Conservation (phyloP, 2,113 vertebrate species). For the Oryzias curvinotus region DNA sequence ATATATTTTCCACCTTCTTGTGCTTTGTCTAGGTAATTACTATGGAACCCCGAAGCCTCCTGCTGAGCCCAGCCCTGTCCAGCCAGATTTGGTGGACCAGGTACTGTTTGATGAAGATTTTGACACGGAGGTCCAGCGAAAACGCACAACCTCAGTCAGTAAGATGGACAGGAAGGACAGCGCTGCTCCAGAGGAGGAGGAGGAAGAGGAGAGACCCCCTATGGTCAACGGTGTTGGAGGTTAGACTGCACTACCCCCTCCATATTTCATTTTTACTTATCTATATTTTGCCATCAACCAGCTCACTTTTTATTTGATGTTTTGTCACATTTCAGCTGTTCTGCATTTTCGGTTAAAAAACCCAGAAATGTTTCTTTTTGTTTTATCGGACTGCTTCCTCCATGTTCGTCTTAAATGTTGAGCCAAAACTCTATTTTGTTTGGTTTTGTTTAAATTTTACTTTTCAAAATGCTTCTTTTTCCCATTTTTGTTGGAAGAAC, state of each 20-base stretch:
- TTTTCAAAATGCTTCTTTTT: too few species aligned
- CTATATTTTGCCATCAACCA: too few species aligned
- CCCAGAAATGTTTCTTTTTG: too few species aligned
- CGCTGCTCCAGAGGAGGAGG: slow-evolving; percentile 93
- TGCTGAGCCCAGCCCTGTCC: slow-evolving; percentile 92
- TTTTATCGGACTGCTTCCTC: too few species aligned
- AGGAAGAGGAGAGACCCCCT: slow-evolving; percentile 91
- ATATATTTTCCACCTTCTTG: not conserved
- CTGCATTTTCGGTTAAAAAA: too few species aligned
- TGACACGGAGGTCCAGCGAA: slow-evolving; percentile 91
- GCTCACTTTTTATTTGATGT: too few species aligned
- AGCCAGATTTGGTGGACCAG: slow-evolving; percentile 94
- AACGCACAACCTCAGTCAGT: slow-evolving; percentile 95
- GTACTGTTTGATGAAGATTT: slow-evolving; percentile 97
- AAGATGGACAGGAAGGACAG: slow-evolving; percentile 97
- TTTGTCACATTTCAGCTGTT: too few species aligned
- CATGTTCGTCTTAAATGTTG: too few species aligned
- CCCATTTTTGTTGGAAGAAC: too few species aligned
- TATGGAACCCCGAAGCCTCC: slow-evolving; percentile 97
- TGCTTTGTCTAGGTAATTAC: slow-evolving; percentile 86
- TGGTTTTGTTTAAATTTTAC: too few species aligned
- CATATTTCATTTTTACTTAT: not conserved
- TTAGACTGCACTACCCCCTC: slow-evolving; percentile 63
- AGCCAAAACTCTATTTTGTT: too few species aligned
- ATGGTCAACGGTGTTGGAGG: slow-evolving; percentile 86